Base-by-base conservation (phyloP, 2,888 invertebrate species). In the Euzophera pinguis region DNA sequence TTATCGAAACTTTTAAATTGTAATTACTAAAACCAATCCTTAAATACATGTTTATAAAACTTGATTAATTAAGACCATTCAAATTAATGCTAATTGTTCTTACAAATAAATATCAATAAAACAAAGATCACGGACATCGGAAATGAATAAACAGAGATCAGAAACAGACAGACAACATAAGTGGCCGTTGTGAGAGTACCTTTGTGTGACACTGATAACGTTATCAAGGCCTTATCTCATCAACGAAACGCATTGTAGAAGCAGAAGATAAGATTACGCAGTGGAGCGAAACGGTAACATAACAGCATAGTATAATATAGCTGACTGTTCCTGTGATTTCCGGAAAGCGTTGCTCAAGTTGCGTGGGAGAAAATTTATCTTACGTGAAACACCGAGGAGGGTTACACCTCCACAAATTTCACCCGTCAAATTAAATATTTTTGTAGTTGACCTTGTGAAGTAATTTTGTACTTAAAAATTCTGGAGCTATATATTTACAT, bases 361-460 rank as follows among this genome's bases (percentile, higher is more conserved):
- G 66, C 71, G 71, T 76, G 75, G 75, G 74, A 75, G 71, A 74
- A 69, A 66, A 52, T 52, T 50, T 58, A 56, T 53, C 59, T 59
- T 61, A 54, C 54, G 61, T 58, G 59, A 60, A 38, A 39, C 27
- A 39, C 27, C 32, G 16, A 9, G 47, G 47, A 47, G 16, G 47
- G 37, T 48, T 22, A 10, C 9, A 22, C 17, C 16, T 27, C 6
- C 17, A 47, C 35, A 39, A 49, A 39, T 1, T 39, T 50, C 22
- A 10, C 35, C 12, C 34, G 41, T 52, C 41, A 38, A 58, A 53
- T 52, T 54, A 52, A 39, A 43, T 32, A 16, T 17, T n/a, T n/a
- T n/a, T n/a, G n/a, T n/a, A n/a, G 27, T 17, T 29, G 49, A 50
- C 49, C 49, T 50, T 50, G 38, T 37, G 13, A 27, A 39, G 49